Conservation (phyloP, 2,888 invertebrate species). For the Hydraecia micacea region DNA sequence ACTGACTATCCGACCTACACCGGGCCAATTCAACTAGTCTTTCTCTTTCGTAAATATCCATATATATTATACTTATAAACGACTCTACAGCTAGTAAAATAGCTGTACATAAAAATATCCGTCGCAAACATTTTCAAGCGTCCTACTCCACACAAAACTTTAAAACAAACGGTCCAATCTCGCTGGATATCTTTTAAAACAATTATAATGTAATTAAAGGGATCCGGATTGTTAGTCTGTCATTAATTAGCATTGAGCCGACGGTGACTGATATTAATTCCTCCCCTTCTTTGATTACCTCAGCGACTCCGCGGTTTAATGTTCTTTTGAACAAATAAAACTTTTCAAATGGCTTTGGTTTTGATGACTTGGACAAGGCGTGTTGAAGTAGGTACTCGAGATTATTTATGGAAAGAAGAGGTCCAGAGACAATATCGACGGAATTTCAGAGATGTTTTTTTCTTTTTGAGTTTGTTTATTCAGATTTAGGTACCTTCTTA, state of each 20-base stretch:
- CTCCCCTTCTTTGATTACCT: constrained; percentile 68
- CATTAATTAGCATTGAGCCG: constrained; percentile 82
- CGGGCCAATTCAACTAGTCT: no score
- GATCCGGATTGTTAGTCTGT: constrained; percentile 73
- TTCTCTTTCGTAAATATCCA: no score
- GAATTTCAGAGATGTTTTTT: not conserved
- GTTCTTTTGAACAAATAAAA: constrained; percentile 85
- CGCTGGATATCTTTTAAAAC: constrained; percentile 81
- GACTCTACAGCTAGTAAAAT: no score
- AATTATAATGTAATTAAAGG: constrained; percentile 84
- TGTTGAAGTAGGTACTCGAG: not conserved
- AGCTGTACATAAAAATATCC: not conserved
- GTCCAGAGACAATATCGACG: not conserved
- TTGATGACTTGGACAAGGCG: constrained; percentile 21
- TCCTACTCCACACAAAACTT: not conserved
- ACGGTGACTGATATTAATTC: constrained; percentile 71
- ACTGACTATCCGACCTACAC: no score
- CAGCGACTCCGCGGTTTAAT: constrained; percentile 64
- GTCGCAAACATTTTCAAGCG: not conserved
- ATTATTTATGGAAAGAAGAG: not conserved
- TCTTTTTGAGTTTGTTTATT: not conserved
- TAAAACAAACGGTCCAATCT: constrained; percentile 69
- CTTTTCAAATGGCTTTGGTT: constrained; percentile 61
- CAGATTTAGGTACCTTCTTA: not conserved
- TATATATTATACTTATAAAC: no score